Base-by-base conservation (phyloP, 2,797 vertebrate genomes). In the Rhinogobio ventralis region DNA sequence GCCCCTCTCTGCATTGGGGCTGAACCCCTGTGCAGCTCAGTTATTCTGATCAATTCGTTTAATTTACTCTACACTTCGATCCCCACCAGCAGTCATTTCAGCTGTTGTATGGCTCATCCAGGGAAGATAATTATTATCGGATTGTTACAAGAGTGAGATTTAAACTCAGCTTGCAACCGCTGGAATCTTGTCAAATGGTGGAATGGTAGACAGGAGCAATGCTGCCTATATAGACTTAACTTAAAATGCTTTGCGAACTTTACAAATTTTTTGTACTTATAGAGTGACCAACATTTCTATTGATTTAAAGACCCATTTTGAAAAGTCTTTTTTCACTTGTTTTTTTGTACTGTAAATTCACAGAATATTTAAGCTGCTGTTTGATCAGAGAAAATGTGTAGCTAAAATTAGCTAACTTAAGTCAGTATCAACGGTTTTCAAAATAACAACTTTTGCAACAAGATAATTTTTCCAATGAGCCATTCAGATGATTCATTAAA, bases 51-150 rank as follows among this genome's bases (percentile, higher is more conserved):
- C 85, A 87, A 89, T 89, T 81, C 19, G 42, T 86, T 86, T 89
- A 84, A 89, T 89, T 87, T 86, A 89, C 86, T 87, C 75, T 77
- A 49, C 73, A 77, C 82, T 89, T 89, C 82, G 88, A 89, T 87
- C 84, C 64, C 68, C 84, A 84, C 78, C 82, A 67, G 68, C 66
- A 42, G 68, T 87, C 85, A 86, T 87, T 87, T 87, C 82, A 82
- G 69, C 82, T 51, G 79, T 30, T 84, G 73, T 85, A 89, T 82
- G 74, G 82, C 82, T 89, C 84, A 86, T 87, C 86, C 73, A 71
- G 86, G 49, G 78, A 87, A 82, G 82, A 87, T 89, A 86, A 89
- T 89, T 87, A 89, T 87, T 89, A 89, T 87, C 51, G 84, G 88
- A 85, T 85, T 85, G 74, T 87, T 82, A 71, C 84, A 79, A 86